A percentile compares a stretch with the other conserved stretches of the same genome.
Evolutionary conservation across 2,113 vertebrate species (phyloP).

Genomic region (Myxocyprinus asiaticus): DNA sequence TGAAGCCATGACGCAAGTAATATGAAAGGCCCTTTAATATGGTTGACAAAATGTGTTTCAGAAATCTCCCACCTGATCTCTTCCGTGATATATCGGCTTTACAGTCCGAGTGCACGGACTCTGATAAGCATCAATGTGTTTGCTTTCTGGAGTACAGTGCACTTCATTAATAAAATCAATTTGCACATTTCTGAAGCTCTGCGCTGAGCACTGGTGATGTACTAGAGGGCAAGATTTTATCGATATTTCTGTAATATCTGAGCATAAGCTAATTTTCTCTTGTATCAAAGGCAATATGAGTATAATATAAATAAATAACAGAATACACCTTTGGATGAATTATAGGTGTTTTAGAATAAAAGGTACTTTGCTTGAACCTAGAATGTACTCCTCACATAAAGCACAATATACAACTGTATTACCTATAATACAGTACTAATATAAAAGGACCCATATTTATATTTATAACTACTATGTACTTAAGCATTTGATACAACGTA

Average conservation of each 20-base stretch:
- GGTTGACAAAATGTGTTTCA: neutral
- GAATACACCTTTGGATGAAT: neutral
- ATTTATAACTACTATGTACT: no score
- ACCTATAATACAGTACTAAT: no score
- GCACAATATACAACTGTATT: neutral
- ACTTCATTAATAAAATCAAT: slow-evolving; percentile 44
- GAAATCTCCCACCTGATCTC: slow-evolving; percentile 4
- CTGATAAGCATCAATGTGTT: slow-evolving; percentile 47
- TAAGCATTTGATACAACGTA: no score
- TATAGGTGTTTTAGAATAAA: neutral
- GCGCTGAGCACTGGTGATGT: slow-evolving; percentile 12
- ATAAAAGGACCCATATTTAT: no score
- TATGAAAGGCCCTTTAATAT: neutral
- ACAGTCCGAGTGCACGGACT: neutral
- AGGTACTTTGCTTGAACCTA: neutral
- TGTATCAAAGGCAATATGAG: neutral
- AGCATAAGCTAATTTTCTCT: neutral
- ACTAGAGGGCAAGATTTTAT: slow-evolving; percentile 23
- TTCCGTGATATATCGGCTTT: neutral
- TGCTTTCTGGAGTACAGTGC: slow-evolving; percentile 22
- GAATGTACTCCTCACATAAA: neutral
- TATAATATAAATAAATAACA: slow-evolving; percentile 6
- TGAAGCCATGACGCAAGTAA: no score
- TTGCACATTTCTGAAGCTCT: slow-evolving; percentile 11
- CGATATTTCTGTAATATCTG: slow-evolving; percentile 16